Conservation (phyloP, 1,140 invertebrate species). For the Microplitis mediator region DNA sequence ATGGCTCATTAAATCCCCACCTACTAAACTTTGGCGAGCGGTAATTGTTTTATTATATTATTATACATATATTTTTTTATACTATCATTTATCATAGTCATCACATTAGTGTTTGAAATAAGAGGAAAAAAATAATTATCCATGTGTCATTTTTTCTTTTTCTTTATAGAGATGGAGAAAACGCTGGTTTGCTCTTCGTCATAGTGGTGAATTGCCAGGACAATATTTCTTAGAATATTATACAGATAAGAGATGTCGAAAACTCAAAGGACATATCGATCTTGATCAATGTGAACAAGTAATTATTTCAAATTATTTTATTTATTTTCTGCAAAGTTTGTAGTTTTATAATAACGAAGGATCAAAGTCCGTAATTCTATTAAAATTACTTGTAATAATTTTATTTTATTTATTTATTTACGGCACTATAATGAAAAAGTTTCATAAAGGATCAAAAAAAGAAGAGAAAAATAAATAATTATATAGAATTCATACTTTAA, state of each 20-base stretch:
- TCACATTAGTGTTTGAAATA: slow-evolving; percentile 31
- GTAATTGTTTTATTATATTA: slow-evolving; percentile 67
- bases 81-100: slow-evolving; percentile 13
- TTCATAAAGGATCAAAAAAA: no score
- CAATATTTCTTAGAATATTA: slow-evolving; percentile 95
- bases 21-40: slow-evolving; percentile 86
- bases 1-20: slow-evolving; percentile 91
- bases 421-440: background rate
- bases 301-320: slow-evolving; percentile 26
- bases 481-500: no score
- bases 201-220: slow-evolving; percentile 87
- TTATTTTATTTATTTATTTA: no score
- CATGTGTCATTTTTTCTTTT: slow-evolving; percentile 13
- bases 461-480: no score
- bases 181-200: slow-evolving; percentile 90
- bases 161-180: slow-evolving; percentile 85
- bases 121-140: background rate
- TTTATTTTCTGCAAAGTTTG: background rate
- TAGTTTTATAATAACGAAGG: background rate
- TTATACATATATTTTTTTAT: slow-evolving; percentile 13
- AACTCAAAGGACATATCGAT: slow-evolving; percentile 90
- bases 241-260: slow-evolving; percentile 82
- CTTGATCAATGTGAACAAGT: slow-evolving; percentile 95
- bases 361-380: background rate
- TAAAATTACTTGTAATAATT: no score